Conservation (phyloP, 2,888 invertebrate genomes). For the Troides helena region DNA sequence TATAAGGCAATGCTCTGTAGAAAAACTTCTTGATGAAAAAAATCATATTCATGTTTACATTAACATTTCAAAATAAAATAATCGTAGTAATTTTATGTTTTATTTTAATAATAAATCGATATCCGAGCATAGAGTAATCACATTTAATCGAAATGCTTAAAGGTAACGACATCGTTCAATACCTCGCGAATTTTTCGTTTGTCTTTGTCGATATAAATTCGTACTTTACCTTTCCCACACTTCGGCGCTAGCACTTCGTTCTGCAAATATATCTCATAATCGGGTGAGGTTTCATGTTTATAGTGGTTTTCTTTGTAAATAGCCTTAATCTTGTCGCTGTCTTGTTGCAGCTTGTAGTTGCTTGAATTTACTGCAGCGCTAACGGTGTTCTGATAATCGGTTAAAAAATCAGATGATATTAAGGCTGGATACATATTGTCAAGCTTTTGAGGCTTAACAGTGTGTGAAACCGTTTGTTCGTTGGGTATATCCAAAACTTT, state of each 20-base stretch:
- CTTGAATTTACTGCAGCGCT: slow-evolving; percentile 15
- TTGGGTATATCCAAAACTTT: slow-evolving; percentile 44
- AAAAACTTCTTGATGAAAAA: slow-evolving; percentile 37
- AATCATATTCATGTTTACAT: slow-evolving; percentile 40
- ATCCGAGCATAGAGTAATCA: slow-evolving; percentile 19
- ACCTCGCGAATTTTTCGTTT: slow-evolving; percentile 49
- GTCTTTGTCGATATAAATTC: slow-evolving; percentile 56
- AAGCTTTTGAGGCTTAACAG: slow-evolving; percentile 30
- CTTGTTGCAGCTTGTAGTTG: slow-evolving; percentile 29
- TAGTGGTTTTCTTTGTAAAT: slow-evolving; percentile 7
- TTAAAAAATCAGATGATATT: slow-evolving; percentile 15
- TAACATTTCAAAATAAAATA: slow-evolving; percentile 37
- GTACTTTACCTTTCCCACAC: slow-evolving; percentile 57
- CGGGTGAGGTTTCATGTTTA: slow-evolving; percentile 38
- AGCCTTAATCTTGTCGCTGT: slow-evolving; percentile 29
- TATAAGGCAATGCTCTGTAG: slow-evolving; percentile 38
- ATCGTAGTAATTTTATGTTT: slow-evolving; percentile 18
- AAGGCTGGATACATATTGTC: slow-evolving; percentile 26
- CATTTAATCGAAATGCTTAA: slow-evolving; percentile 44
- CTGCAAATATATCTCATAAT: slow-evolving; percentile 59
- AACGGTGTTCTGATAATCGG: slow-evolving; percentile 9
- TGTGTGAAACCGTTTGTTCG: slow-evolving; percentile 1
- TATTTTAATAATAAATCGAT: slow-evolving; percentile 15
- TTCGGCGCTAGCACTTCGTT: slow-evolving; percentile 53
- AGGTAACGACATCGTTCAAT: slow-evolving; percentile 33